phyloP scores from a whole-genome alignment of 2,113 vertebrate genomes.

The Semicossyphus pulcher region DNA sequence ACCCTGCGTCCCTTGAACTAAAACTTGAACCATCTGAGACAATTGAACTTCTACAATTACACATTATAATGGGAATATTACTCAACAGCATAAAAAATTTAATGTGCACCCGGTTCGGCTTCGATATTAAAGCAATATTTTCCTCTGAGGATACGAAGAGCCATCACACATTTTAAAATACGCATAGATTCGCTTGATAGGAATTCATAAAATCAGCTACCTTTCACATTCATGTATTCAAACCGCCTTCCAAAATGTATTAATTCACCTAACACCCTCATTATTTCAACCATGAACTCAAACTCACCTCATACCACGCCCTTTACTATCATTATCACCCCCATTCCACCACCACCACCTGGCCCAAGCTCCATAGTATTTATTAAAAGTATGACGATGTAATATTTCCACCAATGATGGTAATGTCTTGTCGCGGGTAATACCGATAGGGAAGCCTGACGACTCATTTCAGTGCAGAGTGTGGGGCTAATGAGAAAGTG shows the following conservation, averaged over 20 bases:
- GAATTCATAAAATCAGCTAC: slow-evolving; percentile 31
- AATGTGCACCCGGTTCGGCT: slow-evolving; percentile 21
- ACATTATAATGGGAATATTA: slow-evolving; percentile 38
- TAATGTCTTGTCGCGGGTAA: slow-evolving; percentile 73
- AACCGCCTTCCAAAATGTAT: slow-evolving; percentile 48
- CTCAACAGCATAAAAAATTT: slow-evolving; percentile 39
- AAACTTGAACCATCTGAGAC: slow-evolving; percentile 18
- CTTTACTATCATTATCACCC: slow-evolving; percentile 56
- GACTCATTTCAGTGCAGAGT: slow-evolving; percentile 60
- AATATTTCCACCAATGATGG: slow-evolving; percentile 62
- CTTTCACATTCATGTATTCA: slow-evolving; percentile 63
- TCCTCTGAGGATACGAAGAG: slow-evolving; percentile 19
- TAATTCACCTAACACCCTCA: slow-evolving; percentile 66
- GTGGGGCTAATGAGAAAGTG: slow-evolving; percentile 68
- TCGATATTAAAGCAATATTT: slow-evolving; percentile 57
- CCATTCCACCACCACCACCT: slow-evolving; percentile 13
- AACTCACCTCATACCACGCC: slow-evolving; percentile 56
- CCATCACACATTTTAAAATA: slow-evolving; percentile 55
- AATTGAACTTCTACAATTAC: slow-evolving; percentile 14
- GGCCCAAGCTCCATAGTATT: slow-evolving; percentile 40
- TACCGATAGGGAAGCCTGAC: slow-evolving; percentile 58
- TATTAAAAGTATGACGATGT: slow-evolving; percentile 70
- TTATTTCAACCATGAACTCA: slow-evolving; percentile 72
- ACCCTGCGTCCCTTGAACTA: background rate
- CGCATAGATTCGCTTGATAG: slow-evolving; percentile 53